Evolutionary conservation across 2,797 vertebrate genomes (phyloP).

Genomic region (Eupleurogrammus muticus): DNA sequence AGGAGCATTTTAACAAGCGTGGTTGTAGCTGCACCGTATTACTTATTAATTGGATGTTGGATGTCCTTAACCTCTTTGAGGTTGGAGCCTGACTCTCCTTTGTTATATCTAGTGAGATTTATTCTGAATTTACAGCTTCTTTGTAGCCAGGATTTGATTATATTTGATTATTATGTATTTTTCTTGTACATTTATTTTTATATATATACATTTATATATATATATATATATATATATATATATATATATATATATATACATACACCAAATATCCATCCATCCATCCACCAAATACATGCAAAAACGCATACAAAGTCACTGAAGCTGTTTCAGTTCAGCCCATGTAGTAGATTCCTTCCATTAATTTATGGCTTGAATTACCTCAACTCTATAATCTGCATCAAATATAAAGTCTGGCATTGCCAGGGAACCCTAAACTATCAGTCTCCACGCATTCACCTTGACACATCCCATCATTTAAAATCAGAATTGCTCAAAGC

Average conservation of each 20-base stretch:
- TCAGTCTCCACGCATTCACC: conserved; percentile 60
- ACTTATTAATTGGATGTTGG: conserved; percentile 65
- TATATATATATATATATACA: neutral
- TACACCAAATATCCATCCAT: neutral
- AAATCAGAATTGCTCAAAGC: conserved; percentile 60
- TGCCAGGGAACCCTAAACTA: conserved; percentile 29
- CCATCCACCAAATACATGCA: neutral
- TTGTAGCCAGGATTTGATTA: neutral
- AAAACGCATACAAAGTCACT: neutral
- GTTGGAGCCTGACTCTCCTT: conserved; percentile 28
- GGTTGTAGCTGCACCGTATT: conserved; percentile 34
- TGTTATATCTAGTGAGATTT: conserved; percentile 1
- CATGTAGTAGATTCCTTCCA: conserved; percentile 10
- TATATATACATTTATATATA: neutral
- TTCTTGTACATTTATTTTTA: neutral
- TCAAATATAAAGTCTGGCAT: conserved; percentile 40
- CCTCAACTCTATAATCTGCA: conserved; percentile 47
- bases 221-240: neutral
- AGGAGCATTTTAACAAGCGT: conserved; percentile 53
- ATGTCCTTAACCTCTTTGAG: conserved; percentile 42
- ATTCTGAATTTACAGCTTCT: conserved; percentile 17
- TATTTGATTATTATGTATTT: neutral
- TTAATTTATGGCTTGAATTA: conserved; percentile 29
- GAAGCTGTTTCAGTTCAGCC: conserved; percentile 5
- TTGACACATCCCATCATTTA: conserved; percentile 63